A percentile compares a stretch with the other conserved stretches of the same genome.
phyloP scores from a whole-genome alignment of 2,888 invertebrate species.

The Seira sanloemensis region DNA sequence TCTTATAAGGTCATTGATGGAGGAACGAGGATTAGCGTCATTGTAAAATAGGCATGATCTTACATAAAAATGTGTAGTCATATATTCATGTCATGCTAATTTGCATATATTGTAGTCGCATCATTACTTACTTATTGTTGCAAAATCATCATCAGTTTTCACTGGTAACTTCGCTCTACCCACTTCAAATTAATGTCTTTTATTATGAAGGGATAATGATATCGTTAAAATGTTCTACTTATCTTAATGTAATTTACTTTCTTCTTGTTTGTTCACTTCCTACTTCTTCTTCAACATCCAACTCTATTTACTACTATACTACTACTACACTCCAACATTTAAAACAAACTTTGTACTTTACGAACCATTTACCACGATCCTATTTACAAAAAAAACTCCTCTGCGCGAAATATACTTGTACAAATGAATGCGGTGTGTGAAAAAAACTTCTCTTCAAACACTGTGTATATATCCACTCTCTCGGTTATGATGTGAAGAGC shows the following conservation, averaged over 20 bases:
- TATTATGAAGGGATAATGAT: too few relatives aligned
- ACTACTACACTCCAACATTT: background rate
- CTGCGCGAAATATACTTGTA: background rate
- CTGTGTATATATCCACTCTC: too few relatives aligned
- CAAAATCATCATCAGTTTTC: background rate
- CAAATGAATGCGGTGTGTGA: background rate
- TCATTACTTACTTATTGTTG: too few relatives aligned
- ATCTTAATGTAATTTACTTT: slow-evolving; percentile 45
- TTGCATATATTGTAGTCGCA: too few relatives aligned
- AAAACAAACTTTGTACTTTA: background rate
- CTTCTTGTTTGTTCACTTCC: slow-evolving; percentile 63
- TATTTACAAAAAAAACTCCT: background rate
- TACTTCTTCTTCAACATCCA: slow-evolving; percentile 51
- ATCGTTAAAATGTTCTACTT: too few relatives aligned
- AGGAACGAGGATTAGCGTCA: background rate
- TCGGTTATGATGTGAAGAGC: too few relatives aligned
- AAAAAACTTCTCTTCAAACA: background rate
- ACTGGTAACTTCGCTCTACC: background rate
- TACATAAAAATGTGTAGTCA: background rate
- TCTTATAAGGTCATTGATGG: background rate
- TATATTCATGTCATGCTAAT: too few relatives aligned
- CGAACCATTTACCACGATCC: background rate
- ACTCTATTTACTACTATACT: slow-evolving; percentile 20
- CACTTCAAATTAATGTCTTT: too few relatives aligned
- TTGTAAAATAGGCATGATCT: background rate